phyloP scores from a whole-genome alignment of 2,797 vertebrate genomes.

The Columba guinea region DNA sequence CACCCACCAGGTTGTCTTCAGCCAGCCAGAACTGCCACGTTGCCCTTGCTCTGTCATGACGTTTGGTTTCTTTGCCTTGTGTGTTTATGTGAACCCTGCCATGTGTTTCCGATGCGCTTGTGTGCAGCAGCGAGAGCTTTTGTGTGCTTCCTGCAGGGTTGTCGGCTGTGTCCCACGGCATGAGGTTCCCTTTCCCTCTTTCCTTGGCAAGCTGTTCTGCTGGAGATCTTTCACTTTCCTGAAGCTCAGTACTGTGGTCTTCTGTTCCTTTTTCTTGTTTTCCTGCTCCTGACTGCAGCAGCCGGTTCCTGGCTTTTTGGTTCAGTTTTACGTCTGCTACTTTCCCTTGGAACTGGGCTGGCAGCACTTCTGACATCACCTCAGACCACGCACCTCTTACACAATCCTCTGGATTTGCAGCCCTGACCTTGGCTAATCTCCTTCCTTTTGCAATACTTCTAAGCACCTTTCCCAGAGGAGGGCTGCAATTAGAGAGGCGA shows the following conservation, averaged over 20 bases:
- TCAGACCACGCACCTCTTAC: not conserved
- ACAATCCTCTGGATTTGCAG: not conserved
- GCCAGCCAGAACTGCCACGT: not conserved
- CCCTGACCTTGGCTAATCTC: slow-evolving; percentile 31
- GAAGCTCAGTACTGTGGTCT: not conserved
- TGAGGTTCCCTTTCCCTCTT: not conserved
- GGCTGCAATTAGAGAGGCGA: slow-evolving; percentile 45
- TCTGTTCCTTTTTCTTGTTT: not conserved
- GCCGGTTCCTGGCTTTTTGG: not conserved
- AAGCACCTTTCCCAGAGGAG: slow-evolving; percentile 1
- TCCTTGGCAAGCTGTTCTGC: not conserved
- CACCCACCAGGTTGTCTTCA: not conserved
- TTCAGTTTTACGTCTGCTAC: not conserved
- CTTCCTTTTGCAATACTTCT: slow-evolving; percentile 39
- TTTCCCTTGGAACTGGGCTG: not conserved
- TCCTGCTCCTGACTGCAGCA: not conserved
- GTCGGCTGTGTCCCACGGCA: not conserved
- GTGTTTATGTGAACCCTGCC: not conserved
- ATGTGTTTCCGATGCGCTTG: not conserved
- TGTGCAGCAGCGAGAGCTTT: not conserved
- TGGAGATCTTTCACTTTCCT: slow-evolving; percentile 18
- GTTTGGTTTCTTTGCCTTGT: not conserved
- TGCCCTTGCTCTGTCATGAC: accelerated
- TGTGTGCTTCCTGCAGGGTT: not conserved
- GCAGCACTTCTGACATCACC: not conserved